Percentiles rank a stretch among this genome's conserved stretches.
Conservation (phyloP, 2,888 invertebrate genomes). For the Odontomyia ornata region DNA sequence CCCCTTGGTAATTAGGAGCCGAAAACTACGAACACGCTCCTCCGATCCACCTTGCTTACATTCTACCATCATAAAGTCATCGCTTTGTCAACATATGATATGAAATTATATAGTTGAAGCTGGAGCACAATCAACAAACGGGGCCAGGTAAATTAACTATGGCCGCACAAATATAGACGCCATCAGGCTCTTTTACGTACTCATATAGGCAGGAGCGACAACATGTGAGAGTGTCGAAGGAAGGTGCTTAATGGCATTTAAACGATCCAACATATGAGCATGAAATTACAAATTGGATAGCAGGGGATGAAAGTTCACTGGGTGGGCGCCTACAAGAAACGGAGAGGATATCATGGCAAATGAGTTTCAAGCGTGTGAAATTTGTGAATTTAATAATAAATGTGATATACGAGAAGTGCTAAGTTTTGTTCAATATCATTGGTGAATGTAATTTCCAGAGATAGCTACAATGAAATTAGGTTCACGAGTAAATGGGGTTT, state of each 20-base stretch:
- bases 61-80: conserved; percentile 2
- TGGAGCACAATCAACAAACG: background rate
- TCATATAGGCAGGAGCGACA: background rate
- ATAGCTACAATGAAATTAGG: background rate
- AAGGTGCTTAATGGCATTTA: conserved; percentile 47
- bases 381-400: conserved; percentile 37
- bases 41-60: background rate
- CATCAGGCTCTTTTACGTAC: background rate
- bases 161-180: conserved; percentile 5
- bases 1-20: conserved; percentile 45
- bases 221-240: conserved; percentile 29
- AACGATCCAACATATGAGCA: conserved; percentile 46
- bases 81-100: conserved; percentile 31
- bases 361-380: conserved; percentile 41
- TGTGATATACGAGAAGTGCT: conserved; percentile 36
- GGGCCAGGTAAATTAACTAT: background rate
- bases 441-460: conserved; percentile 11
- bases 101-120: conserved; percentile 40
- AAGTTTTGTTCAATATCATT: conserved; percentile 5
- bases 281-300: conserved; percentile 46
- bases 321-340: background rate
- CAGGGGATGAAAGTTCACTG: conserved; percentile 21
- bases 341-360: conserved; percentile 1
- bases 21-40: conserved; percentile 36
- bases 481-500: background rate